A percentile compares a stretch with the other conserved stretches of the same genome.
Conservation (phyloP, 2,797 vertebrate genomes). For the Pelochelys cantorii region DNA sequence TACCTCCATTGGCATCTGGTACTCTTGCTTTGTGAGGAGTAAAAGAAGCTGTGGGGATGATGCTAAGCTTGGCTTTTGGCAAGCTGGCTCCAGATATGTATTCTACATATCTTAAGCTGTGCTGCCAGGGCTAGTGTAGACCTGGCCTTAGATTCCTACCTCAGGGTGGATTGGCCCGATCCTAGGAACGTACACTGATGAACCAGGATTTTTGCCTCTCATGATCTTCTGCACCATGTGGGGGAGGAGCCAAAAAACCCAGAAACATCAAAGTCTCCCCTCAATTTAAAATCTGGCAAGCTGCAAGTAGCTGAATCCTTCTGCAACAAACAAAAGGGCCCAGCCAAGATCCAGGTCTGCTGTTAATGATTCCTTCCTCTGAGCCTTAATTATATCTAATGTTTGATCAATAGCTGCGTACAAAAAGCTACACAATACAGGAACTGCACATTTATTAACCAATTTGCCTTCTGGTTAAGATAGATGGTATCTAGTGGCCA, state of each 20-base stretch:
- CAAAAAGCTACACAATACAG: neutral
- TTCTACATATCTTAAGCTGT: too few relatives aligned
- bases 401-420: neutral
- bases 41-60: too few relatives aligned
- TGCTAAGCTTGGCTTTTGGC: too few relatives aligned
- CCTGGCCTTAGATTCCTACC: neutral
- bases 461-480: neutral
- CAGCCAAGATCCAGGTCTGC: neutral
- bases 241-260: neutral
- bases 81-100: too few relatives aligned
- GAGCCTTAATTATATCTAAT: neutral
- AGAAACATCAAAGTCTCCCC: neutral
- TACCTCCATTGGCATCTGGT: too few relatives aligned
- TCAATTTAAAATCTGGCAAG: neutral
- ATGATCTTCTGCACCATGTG: fast-evolving
- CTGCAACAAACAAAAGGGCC: neutral
- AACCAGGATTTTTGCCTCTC: neutral
- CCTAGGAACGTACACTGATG: neutral
- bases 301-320: neutral
- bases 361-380: neutral
- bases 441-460: neutral
- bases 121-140: too few relatives aligned
- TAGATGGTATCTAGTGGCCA: neutral
- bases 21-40: too few relatives aligned
- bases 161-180: too few relatives aligned